phyloP scores from a whole-genome alignment of 1,140 invertebrate species.

The Metopolophium dirhodum region DNA sequence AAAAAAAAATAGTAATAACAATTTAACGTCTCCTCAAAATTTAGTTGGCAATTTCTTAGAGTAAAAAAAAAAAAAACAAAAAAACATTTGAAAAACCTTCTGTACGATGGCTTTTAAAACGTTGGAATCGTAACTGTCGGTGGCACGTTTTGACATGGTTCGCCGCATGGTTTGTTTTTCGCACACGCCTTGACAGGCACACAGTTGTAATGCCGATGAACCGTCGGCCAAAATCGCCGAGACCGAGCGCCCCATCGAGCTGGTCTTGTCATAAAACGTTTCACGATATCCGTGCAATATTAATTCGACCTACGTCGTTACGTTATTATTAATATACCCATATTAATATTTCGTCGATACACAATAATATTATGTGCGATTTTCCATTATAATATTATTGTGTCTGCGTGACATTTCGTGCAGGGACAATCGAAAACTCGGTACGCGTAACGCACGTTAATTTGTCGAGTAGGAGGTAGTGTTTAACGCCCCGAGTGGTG shows the following conservation, averaged over 20 bases:
- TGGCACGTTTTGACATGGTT: neutral
- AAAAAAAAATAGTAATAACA: neutral
- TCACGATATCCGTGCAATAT: neutral
- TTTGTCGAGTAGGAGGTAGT: neutral
- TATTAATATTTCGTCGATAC: neutral
- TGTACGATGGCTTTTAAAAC: neutral
- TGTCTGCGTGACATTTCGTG: neutral
- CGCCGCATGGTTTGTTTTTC: neutral
- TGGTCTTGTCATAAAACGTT: neutral
- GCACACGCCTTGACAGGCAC: neutral
- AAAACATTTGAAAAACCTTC: neutral
- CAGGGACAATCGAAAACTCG: neutral
- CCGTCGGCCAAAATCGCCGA: neutral
- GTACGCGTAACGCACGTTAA: constrained; percentile 17
- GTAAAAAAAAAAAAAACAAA: neutral
- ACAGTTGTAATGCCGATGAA: neutral
- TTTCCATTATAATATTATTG: neutral
- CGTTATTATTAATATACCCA: neutral
- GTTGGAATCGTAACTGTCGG: neutral
- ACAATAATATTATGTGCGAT: neutral
- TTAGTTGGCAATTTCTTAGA: neutral
- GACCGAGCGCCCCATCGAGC: neutral
- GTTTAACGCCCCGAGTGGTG: no score
- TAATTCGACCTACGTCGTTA: neutral
- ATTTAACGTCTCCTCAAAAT: neutral